Percentiles rank a stretch among this genome's conserved stretches.
phyloP scores from a whole-genome alignment of 2,113 vertebrate genomes.

The Ophthalmotilapia sp. region DNA sequence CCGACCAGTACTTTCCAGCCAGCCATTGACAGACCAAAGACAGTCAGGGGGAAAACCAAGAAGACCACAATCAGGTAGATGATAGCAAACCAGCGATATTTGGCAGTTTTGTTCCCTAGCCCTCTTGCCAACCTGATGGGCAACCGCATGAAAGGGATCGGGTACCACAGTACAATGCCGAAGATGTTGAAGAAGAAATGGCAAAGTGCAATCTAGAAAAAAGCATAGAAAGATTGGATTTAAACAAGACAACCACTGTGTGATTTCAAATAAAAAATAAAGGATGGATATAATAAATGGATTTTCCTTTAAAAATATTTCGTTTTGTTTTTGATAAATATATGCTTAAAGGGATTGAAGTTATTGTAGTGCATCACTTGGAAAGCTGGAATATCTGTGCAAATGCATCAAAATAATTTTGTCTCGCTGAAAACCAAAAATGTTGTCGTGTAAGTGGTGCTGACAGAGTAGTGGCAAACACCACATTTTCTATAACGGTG shows the following conservation, averaged over 20 bases:
- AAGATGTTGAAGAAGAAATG: conserved; percentile 98
- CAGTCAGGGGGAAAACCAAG: conserved; percentile 74
- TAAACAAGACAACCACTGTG: background rate
- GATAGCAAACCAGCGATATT: conserved; percentile 92
- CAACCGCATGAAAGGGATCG: conserved; percentile 80
- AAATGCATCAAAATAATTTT: background rate
- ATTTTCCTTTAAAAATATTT: background rate
- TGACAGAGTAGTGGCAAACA: background rate
- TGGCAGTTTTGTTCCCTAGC: conserved; percentile 80
- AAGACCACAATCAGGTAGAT: conserved; percentile 86
- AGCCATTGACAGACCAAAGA: conserved; percentile 86
- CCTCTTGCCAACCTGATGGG: conserved; percentile 84
- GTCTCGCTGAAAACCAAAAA: background rate
- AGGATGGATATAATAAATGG: background rate
- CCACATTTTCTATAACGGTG: background rate
- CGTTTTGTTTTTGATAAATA: background rate
- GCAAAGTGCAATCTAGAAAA: conserved; percentile 85
- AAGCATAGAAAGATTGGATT: background rate
- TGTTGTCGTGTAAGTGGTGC: background rate
- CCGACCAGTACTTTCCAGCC: conserved; percentile 88
- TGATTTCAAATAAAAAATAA: background rate
- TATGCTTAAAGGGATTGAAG: background rate
- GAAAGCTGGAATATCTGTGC: background rate
- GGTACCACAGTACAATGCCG: conserved; percentile 91
- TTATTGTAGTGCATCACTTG: background rate